Conservation (phyloP, 2,113 vertebrate genomes). For the Saccopteryx bilineata region DNA sequence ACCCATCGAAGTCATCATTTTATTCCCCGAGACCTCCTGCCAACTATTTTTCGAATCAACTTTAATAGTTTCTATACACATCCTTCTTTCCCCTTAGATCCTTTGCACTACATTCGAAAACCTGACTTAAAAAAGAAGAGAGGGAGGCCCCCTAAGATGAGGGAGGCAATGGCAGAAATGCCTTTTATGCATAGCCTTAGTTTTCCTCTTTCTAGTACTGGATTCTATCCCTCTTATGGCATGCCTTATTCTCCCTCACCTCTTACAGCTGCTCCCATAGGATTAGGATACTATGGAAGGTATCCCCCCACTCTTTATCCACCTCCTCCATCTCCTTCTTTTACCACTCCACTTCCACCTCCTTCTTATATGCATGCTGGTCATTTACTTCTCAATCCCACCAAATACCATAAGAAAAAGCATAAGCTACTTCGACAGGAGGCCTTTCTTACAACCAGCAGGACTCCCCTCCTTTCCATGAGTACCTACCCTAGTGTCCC, state of each 20-base stretch:
- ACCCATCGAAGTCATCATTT: constrained; percentile 93
- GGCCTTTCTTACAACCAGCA: constrained; percentile 91
- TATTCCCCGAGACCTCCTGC: constrained; percentile 92
- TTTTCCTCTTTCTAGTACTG: constrained; percentile 92
- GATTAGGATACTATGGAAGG: constrained; percentile 95
- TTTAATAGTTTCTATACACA: constrained; percentile 94
- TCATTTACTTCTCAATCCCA: constrained; percentile 96
- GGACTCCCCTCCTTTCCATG: constrained; percentile 92
- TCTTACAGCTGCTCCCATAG: constrained; percentile 92
- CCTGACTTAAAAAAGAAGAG: constrained; percentile 94
- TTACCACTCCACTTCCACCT: constrained; percentile 92
- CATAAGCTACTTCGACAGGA: constrained; percentile 94
- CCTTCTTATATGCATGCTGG: constrained; percentile 93
- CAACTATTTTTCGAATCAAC: constrained; percentile 95
- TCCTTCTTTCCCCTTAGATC: constrained; percentile 93
- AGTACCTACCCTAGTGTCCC: constrained; percentile 92
- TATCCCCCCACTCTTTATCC: constrained; percentile 94
- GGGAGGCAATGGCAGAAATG: constrained; percentile 97
- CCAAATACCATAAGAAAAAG: constrained; percentile 97
- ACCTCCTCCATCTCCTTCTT: constrained; percentile 94
- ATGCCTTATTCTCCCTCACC: constrained; percentile 97
- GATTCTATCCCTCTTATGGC: constrained; percentile 97
- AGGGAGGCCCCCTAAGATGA: constrained; percentile 94
- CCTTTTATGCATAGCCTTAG: constrained; percentile 97
- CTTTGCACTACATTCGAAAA: constrained; percentile 95